Conservation (phyloP, 1,140 invertebrate genomes). For the Pseudomyrmex concolor region DNA sequence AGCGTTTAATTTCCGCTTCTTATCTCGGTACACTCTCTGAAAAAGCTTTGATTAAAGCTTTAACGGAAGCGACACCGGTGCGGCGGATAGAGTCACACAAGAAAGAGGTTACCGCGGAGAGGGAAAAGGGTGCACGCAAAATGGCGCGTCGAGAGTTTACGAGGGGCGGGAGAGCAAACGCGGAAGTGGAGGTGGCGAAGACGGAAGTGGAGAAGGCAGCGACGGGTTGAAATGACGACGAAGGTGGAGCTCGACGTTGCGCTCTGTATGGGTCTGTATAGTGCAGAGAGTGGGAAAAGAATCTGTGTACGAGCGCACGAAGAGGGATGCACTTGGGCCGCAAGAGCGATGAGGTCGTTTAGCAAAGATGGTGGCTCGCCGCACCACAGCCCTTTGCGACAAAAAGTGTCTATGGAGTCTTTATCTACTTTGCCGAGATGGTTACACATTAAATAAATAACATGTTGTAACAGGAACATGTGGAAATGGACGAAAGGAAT, state of each 20-base stretch:
- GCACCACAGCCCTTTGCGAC: background rate
- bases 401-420: conserved; percentile 35
- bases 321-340: conserved; percentile 33
- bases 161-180: background rate
- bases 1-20: conserved; percentile 59
- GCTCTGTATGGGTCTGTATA: conserved; percentile 35
- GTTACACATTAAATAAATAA: conserved; percentile 17
- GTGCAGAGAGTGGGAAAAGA: conserved; percentile 35
- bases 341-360: conserved; percentile 14
- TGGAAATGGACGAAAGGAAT: background rate
- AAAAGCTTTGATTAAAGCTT: conserved; percentile 44
- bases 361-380: conserved; percentile 43
- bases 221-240: background rate
- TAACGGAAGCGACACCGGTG: background rate
- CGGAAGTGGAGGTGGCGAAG: conserved; percentile 35
- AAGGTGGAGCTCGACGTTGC: conserved; percentile 56
- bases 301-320: conserved; percentile 11
- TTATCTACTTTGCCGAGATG: background rate
- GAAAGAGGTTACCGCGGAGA: conserved; percentile 11
- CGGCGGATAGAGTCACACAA: background rate
- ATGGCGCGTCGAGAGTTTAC: conserved; percentile 55
- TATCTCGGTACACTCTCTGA: conserved; percentile 18
- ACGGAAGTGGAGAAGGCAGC: conserved; percentile 40
- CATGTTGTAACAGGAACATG: background rate
- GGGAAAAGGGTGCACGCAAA: conserved; percentile 55